phyloP scores from a whole-genome alignment of 1,140 invertebrate genomes.

The Drosophila dunni region DNA sequence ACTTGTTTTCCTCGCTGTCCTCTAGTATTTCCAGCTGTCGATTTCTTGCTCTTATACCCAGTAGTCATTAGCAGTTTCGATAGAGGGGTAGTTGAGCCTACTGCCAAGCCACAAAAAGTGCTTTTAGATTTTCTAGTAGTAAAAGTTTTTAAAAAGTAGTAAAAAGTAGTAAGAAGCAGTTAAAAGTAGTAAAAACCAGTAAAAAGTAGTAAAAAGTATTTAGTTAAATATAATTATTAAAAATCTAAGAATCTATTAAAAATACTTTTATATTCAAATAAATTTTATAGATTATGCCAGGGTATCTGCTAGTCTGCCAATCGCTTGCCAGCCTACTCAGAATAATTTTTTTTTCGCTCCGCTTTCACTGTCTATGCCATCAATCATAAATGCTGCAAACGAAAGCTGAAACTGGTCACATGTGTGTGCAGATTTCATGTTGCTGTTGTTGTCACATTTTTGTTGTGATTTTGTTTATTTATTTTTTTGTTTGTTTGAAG shows the following conservation, averaged over 20 bases:
- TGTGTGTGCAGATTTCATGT: conserved; percentile 46
- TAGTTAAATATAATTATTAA: no score
- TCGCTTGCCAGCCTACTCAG: neutral
- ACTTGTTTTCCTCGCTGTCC: conserved; percentile 52
- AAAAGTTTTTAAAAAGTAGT: no score
- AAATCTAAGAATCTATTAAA: no score
- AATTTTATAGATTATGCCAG: neutral
- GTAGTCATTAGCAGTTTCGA: neutral
- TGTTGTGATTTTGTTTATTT: conserved; percentile 33
- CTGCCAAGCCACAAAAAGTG: neutral
- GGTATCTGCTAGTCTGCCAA: conserved; percentile 1
- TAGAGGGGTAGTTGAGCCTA: neutral
- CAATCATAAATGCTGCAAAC: conserved; percentile 69
- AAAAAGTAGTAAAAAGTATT: no score
- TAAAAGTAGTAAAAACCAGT: no score
- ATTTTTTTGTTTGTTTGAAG: neutral
- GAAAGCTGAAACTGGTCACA: conserved; percentile 46
- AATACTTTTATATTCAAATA: neutral
- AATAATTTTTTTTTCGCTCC: conserved; percentile 14
- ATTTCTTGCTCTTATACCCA: conserved; percentile 29
- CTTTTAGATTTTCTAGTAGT: no score
- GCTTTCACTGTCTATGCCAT: conserved; percentile 47
- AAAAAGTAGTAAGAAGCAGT: no score
- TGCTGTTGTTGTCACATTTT: conserved; percentile 25
- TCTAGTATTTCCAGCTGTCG: conserved; percentile 26